Base-by-base conservation (phyloP, 2,113 vertebrate species). In the Forbesichthys agassizii region DNA sequence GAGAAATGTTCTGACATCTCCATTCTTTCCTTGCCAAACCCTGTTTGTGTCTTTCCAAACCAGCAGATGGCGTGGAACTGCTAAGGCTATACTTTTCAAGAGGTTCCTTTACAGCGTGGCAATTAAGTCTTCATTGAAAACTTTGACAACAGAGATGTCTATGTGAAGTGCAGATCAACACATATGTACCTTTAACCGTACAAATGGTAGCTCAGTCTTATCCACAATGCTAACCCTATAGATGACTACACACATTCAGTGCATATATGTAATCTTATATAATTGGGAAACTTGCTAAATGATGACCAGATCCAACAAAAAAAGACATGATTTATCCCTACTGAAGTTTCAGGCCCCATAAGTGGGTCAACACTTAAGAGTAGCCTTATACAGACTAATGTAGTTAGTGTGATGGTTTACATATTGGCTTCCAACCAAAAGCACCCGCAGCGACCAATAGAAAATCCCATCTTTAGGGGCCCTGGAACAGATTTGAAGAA, bases 11-110 rank as follows among this genome's bases (percentile, higher is more conserved):
- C 70, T 61, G 61, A 72, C 58, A 20, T 47, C 66, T 77, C 68
- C 18, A 61, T 49, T 68, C 64, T 69, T 33, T 51, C 68, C 54
- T 60, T 67, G 84, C 84, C 83, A 89, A 88, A 88, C 79, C 82
- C 77, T 80, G 59, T 61, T 75, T 72, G 68, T 42, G 51, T 79
- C 63, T 66, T 86, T 42, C 85, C 78, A 88, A 78, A 79, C 77
- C 78, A 1, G 64, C 71, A 16, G 72, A 73, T 71, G 64, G 56
- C 67, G 18, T 66, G 36, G 77, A 86, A 85, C 84, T 75, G 27
- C 79, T 47, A 79, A 81, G 74, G 67, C 58, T 12, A 27, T 27
- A 75, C 78, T 73, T 86, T 85, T 83, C 81, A 66, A 68, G 65
- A 81, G 81, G 53, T 73, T 82, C 47, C 4, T 69, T 85, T 73